phyloP scores from a whole-genome alignment of 2,797 vertebrate species.

The Cossypha heuglini region DNA sequence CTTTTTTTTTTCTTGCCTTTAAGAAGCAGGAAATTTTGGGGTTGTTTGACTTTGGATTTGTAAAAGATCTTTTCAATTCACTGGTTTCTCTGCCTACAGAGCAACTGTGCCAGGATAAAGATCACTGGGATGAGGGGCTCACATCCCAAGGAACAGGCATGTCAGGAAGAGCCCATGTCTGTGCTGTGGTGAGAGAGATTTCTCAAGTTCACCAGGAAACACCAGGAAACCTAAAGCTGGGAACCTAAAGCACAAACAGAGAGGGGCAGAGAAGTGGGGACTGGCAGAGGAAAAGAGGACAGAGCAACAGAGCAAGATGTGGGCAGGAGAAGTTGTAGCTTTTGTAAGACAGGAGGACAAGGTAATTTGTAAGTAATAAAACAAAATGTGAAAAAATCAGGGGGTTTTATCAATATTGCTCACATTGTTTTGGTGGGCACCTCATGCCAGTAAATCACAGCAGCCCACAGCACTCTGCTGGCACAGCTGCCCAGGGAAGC shows the following conservation, averaged over 20 bases:
- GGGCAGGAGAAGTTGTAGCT: accelerated
- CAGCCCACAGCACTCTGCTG: background rate
- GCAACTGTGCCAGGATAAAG: background rate
- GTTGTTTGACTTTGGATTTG: accelerated
- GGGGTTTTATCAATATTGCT: background rate
- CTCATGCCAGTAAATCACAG: background rate
- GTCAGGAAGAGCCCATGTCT: background rate
- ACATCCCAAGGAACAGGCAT: background rate
- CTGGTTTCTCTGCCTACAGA: background rate
- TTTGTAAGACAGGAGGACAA: background rate
- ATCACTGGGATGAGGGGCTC: background rate
- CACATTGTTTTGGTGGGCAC: background rate
- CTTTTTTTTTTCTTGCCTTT: background rate
- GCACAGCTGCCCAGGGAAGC: background rate
- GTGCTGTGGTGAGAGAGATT: background rate
- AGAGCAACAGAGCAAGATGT: background rate
- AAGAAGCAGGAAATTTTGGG: background rate
- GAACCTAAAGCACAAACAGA: background rate
- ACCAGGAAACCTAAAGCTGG: background rate
- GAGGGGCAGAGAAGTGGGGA: background rate
- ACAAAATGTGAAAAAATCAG: background rate
- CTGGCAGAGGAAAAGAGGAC: background rate
- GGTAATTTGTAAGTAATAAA: background rate
- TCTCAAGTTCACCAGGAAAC: background rate
- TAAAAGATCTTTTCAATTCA: background rate